Evolutionary conservation across 2,113 vertebrate species (phyloP).

Genomic region (Promerops cafer): DNA sequence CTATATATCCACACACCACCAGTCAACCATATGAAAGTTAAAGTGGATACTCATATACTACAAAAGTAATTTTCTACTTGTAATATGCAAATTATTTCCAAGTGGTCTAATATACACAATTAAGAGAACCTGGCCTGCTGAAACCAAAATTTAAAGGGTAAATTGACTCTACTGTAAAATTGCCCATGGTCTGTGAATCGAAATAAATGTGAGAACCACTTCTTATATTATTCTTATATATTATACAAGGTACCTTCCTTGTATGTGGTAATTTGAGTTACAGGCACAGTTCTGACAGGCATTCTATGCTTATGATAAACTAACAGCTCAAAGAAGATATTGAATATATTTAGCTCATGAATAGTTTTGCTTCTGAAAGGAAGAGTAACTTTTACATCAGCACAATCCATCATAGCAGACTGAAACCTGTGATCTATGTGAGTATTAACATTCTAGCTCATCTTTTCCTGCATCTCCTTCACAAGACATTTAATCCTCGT

Average conservation of each 20-base stretch:
- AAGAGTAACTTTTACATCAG: neutral
- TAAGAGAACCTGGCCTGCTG: neutral
- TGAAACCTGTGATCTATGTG: neutral
- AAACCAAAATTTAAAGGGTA: neutral
- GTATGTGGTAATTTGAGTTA: neutral
- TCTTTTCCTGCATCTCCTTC: neutral
- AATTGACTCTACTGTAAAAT: neutral
- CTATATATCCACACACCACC: neutral
- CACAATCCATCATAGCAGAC: neutral
- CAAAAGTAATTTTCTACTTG: neutral
- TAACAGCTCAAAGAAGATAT: neutral
- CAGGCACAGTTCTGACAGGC: neutral
- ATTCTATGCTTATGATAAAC: neutral
- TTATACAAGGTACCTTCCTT: neutral
- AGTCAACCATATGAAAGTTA: neutral
- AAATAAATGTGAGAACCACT: neutral
- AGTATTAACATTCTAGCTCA: neutral
- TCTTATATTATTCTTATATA: neutral
- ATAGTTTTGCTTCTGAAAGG: neutral
- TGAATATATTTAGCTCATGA: neutral
- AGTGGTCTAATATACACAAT: neutral
- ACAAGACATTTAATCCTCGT: neutral
- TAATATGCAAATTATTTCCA: neutral
- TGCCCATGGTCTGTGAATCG: neutral
- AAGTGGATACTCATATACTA: neutral